Evolutionary conservation across 2,797 vertebrate species (phyloP).

Genomic region (Pseudocheirus occidentalis): DNA sequence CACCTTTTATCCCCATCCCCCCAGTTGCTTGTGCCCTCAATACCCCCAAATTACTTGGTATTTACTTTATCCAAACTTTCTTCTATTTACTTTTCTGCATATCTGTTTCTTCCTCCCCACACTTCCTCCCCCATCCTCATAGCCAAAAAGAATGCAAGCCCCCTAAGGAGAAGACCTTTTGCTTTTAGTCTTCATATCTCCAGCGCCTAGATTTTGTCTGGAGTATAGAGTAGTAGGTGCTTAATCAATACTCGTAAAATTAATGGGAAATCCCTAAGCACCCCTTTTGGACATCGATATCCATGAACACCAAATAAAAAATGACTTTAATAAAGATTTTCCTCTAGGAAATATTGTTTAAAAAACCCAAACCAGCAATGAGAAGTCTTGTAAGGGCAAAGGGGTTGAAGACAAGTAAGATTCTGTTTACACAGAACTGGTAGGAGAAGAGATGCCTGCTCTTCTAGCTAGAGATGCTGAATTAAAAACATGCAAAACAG

Average conservation of each 20-base stretch:
- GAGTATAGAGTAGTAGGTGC: not conserved
- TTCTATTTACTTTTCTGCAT: not conserved
- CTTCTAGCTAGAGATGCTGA: slow-evolving; percentile 48
- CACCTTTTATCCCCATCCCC: not conserved
- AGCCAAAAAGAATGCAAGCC: not conserved
- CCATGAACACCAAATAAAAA: slow-evolving; percentile 50
- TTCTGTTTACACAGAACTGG: slow-evolving; percentile 57
- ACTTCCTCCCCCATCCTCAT: not conserved
- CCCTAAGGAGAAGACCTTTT: not conserved
- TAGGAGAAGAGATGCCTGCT: slow-evolving; percentile 11
- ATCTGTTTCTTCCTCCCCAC: not conserved
- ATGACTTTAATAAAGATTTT: slow-evolving; percentile 41
- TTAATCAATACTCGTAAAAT: not conserved
- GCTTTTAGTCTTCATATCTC: not conserved
- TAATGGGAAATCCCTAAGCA: not conserved
- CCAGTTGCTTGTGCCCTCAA: not conserved
- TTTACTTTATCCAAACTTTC: not conserved
- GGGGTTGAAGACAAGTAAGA: slow-evolving; percentile 55
- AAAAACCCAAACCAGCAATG: slow-evolving; percentile 44
- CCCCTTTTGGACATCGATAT: not conserved
- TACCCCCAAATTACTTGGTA: not conserved
- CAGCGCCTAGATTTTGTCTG: not conserved
- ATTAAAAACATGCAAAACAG: slow-evolving; percentile 65
- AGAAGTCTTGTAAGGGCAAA: slow-evolving; percentile 52
- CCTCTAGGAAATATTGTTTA: slow-evolving; percentile 27